These are phyloP conservation scores for Miniopterus natalensis DNA, from an alignment of 2,113 vertebrate genomes.

Conservation along the genomic window DNA sequence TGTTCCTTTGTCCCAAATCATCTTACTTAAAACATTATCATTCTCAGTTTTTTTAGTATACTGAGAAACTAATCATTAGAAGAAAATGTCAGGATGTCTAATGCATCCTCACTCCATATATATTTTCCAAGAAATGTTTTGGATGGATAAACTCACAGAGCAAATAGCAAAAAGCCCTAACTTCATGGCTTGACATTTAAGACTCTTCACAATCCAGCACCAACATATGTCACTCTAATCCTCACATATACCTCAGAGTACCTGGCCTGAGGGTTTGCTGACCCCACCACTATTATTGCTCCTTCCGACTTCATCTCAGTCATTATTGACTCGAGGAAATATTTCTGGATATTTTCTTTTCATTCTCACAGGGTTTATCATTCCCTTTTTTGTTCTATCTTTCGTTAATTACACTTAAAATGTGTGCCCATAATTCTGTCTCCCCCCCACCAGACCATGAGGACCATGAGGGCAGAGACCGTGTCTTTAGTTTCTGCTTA, in stretches of 20 bases:
- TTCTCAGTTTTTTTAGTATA: not conserved
- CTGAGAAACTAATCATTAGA: not conserved
- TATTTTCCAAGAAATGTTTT: not conserved
- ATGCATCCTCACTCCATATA: not conserved
- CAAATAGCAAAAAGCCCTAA: not conserved
- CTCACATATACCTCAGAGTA: fast-evolving
- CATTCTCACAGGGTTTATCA: not conserved
- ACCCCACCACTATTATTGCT: fast-evolving
- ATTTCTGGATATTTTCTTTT: not conserved
- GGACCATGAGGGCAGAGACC: not conserved
- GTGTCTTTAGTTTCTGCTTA: not conserved
- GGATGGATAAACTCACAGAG: not conserved
- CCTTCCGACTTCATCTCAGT: not conserved
- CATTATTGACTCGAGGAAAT: not conserved
- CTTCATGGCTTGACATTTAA: not conserved
- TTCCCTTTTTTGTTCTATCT: not conserved
- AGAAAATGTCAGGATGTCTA: not conserved
- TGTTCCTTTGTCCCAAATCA: not conserved
- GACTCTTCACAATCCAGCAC: not conserved
- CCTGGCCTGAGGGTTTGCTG: no score
- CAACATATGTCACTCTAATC: not conserved
- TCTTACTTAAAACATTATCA: not conserved
- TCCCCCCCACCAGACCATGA: not conserved
- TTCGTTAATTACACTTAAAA: not conserved
- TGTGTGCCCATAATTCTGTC: no score